Evolutionary conservation across 2,888 invertebrate species (phyloP).

Genomic region (Parthenolecanium corni): DNA sequence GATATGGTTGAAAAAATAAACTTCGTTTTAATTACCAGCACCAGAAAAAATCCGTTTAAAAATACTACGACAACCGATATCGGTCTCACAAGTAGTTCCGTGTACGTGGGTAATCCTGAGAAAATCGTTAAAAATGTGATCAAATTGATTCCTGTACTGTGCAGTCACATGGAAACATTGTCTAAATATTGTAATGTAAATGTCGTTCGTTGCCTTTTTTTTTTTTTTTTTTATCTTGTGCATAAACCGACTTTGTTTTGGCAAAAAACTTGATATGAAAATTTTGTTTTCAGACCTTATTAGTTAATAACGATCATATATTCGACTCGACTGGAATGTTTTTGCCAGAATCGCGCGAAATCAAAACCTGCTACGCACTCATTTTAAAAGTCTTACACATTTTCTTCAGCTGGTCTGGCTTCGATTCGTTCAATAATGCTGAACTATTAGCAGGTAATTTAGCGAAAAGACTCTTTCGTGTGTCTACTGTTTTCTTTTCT

Average conservation of each 20-base stretch:
- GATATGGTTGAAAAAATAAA: slow-evolving; percentile 50
- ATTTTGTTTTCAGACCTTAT: slow-evolving; percentile 33
- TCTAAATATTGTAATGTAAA: slow-evolving; percentile 36
- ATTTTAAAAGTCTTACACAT: slow-evolving; percentile 39
- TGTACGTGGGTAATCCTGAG: slow-evolving; percentile 30
- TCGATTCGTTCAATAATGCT: slow-evolving; percentile 37
- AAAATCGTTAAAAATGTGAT: slow-evolving; percentile 36
- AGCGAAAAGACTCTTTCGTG: too few species aligned
- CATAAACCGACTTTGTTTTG: not conserved
- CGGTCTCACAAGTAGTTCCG: slow-evolving; percentile 9
- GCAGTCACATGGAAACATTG: slow-evolving; percentile 40
- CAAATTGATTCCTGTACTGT: slow-evolving; percentile 42
- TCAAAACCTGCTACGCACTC: slow-evolving; percentile 41
- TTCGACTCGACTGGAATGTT: slow-evolving; percentile 48
- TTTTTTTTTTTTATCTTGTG: not conserved
- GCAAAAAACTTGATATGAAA: not conserved
- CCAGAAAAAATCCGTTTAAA: slow-evolving; percentile 31
- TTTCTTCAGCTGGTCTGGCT: slow-evolving; percentile 46
- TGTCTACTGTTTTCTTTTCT: too few species aligned
- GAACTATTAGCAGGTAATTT: slow-evolving; percentile 36
- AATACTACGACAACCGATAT: slow-evolving; percentile 1
- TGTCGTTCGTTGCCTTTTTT: too few species aligned
- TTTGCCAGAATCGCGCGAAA: slow-evolving; percentile 42
- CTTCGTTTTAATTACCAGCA: slow-evolving; percentile 36
- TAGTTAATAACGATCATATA: slow-evolving; percentile 45